Evolutionary conservation across 2,113 vertebrate genomes (phyloP).

Genomic region (Coracopsis vasa): DNA sequence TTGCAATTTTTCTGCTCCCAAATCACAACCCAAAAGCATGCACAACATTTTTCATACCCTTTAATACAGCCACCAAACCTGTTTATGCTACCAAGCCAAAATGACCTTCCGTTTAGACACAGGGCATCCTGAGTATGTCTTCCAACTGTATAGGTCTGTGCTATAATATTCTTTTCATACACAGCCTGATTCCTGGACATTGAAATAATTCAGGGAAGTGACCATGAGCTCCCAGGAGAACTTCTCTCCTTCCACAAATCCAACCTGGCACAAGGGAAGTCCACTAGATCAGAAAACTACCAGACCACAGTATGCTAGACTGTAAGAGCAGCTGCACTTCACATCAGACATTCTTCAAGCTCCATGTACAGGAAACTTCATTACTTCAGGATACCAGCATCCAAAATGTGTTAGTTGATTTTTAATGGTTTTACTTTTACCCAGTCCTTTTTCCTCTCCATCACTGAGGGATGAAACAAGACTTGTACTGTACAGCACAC

Average conservation of each 20-base stretch:
- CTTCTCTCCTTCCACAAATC: background rate
- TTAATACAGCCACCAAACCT: background rate
- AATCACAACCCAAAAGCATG: accelerated
- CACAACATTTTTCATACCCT: background rate
- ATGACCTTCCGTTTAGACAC: background rate
- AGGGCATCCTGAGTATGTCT: background rate
- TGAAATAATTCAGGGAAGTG: background rate
- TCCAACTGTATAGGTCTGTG: background rate
- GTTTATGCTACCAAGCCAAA: background rate
- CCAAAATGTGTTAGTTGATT: background rate
- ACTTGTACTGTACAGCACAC: background rate
- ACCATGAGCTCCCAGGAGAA: background rate
- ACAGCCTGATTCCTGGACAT: background rate
- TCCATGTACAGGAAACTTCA: background rate
- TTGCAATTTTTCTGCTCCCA: background rate
- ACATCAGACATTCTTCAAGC: background rate
- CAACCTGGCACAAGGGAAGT: background rate
- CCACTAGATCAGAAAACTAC: background rate
- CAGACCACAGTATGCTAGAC: background rate
- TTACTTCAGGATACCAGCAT: background rate
- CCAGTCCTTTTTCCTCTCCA: background rate
- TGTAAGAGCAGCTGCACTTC: background rate
- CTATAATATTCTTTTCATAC: background rate
- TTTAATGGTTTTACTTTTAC: background rate
- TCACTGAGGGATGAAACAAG: background rate